Evolutionary conservation across 92 coral and sea anemone species (phyloP).

Genomic region (Anthopleura xanthogrammica): DNA sequence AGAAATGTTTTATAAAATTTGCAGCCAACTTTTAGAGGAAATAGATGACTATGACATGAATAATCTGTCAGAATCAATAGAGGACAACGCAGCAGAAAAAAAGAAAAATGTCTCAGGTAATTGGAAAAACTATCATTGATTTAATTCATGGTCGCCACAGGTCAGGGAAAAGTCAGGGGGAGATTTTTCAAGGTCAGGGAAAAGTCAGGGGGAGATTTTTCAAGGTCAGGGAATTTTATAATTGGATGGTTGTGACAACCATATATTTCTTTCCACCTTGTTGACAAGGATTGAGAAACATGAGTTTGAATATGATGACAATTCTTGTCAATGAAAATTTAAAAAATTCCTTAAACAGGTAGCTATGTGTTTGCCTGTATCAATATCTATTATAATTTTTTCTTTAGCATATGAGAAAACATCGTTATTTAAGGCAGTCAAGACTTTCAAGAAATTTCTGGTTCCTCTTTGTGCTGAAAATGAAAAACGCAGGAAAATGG

Average conservation of each 20-base stretch:
- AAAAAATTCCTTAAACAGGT: no score
- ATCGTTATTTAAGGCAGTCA: constrained; percentile 56
- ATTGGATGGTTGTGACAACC: no score
- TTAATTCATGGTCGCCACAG: no score
- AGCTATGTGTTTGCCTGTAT: neutral
- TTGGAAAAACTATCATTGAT: neutral
- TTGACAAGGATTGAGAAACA: no score
- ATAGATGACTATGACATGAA: constrained; percentile 81
- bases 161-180: no score
- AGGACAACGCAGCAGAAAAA: constrained; percentile 51
- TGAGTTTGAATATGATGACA: no score
- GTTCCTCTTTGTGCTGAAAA: constrained; percentile 63
- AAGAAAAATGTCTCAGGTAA: constrained; percentile 61
- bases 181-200: no score
- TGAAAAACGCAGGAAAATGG: constrained; percentile 51
- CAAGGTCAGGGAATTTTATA: no score
- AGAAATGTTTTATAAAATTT: neutral
- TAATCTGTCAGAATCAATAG: constrained; percentile 35
- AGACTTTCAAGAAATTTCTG: constrained; percentile 64
- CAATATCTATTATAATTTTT: neutral
- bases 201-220: no score
- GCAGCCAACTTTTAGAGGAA: constrained; percentile 82
- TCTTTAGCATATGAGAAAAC: constrained; percentile 70
- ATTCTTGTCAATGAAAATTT: no score
- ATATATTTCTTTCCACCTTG: no score